Base-by-base conservation (phyloP, 1,140 invertebrate species). In the Euglossa dilemma region DNA sequence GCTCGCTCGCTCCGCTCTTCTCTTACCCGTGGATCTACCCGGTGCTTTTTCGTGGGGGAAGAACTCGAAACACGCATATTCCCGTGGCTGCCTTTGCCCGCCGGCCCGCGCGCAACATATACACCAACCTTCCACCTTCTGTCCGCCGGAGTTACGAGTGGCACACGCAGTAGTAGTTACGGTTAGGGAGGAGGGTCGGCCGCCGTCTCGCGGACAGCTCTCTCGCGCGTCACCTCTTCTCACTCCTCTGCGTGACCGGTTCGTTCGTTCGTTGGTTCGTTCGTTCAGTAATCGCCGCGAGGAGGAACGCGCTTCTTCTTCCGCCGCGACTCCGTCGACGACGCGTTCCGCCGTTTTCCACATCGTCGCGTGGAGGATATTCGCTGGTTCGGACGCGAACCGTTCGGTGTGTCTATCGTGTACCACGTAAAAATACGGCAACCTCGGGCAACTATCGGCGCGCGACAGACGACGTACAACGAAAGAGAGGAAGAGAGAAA, bases 1-100 rank as follows among this genome's bases (percentile, higher is more conserved):
- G 92, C 90, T 92, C 93, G 90, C 90, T 83, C 87, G 87, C 79
- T 83, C 63, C 85, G 87, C 86, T 85, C 87, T 78, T 85, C 86
- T 87, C 86, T 84, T 87, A 71, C 86, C 87, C 73, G 87, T 87
- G 85, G 86, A 86, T 87, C 56, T 87, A 79, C 70, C 75, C 86
- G 86, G 86, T 87, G 87, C 86, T 88, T 88, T 88, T 88, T 88
- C 87, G 87, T 87, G 87, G 87, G 86, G 87, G 87, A 87, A 82
- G 73, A 88, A 87, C 87, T 84, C 86, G 76, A 87, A 87, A 87
- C 85, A 87, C 86, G 86, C 86, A 87, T 87, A 87, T 87, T 79
- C 85, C 86, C 85, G 86, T 87, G 81, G 81, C 85, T 70, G 80
- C 59, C 67, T 82, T 71, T 86, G 85, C 80, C 85, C 76, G 72